Base-by-base conservation (phyloP, 1,140 invertebrate genomes). In the Theocolax elegans region DNA sequence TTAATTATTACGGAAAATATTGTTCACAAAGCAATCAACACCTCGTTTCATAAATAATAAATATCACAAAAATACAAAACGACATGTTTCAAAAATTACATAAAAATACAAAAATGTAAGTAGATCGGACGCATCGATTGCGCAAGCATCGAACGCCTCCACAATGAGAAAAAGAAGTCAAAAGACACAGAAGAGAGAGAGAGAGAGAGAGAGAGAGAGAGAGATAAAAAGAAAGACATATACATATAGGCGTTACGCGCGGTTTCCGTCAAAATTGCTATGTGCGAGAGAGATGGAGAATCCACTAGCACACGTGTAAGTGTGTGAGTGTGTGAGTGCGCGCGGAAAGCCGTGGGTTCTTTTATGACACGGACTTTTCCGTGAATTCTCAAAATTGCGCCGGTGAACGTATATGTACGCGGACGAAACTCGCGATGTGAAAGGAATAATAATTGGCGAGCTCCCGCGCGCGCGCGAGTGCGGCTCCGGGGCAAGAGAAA, bases 231-330 rank as follows among this genome's bases (percentile, higher is more conserved):
- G 13, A 19, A 13, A 40, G 2, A 38, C 21, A 31, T n/a, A 31
- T 31, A 46, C 13, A 44, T 38, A 44, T 2, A 60, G 77, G 73
- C 74, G 74, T 80, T 81, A 80, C 78, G 78, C 78, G 77, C 75
- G 78, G 79, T 80, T 80, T 80, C 76, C 76, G 75, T 71, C n/a
- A 80, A 69, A 79, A 81, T 81, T 80, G 75, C 77, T 79, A 79
- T 67, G 77, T 79, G 76, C 76, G 58, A 6, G 3, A n/a, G n/a
- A n/a, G 56, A 13, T 48, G 17, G 21, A 27, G 23, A 53, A 21
- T 53, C 49, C n/a, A n/a, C n/a, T n/a, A n/a, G 19, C 19, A 44
- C 19, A 13, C 42, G 19, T 19, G 42, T 6, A 49, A 10, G 46
- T 9, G 25, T 51, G 7, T 29, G 21, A 25, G 19, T 51, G 10